Base-by-base conservation (phyloP, 2,113 vertebrate species). In the Pycnonotus jocosus region DNA sequence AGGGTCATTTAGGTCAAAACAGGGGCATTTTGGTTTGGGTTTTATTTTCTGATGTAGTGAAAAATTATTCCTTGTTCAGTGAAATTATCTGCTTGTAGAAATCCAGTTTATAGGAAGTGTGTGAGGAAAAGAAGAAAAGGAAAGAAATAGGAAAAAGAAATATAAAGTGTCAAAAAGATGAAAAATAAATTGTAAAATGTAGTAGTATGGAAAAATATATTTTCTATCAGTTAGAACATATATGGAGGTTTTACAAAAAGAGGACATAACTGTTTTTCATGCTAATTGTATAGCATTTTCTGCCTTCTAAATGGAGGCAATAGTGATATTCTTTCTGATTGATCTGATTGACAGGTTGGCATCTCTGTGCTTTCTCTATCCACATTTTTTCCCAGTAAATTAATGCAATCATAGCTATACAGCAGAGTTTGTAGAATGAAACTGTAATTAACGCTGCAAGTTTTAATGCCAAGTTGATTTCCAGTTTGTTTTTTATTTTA, bases 161-260 rank as follows among this genome's bases (percentile, higher is more conserved):
- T 81, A 58, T 57, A 93, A 88, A 30, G 16, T 10, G 18, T 73
- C 12, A 82, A 93, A 82, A 54, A 37, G 8, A 53, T 47, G 1
- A 87, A 91, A 51, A 64, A 91, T 44, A 30, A 72, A 42, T 54
- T 60, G 15, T 48, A 87, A 92, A 92, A 76, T 65, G n/a, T 37
- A 85, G 71, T 82, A 84, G 15, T 78, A 54, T 86, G 57, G 40
- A 94, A 95, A 94, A 95, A 79, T 86, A 40, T 93, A 69, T 96
- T 96, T 97, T 95, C 81, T 93, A 57, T 85, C 76, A 35, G 44
- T 96, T 72, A 90, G 62, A 95, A 91, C 68, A 70, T 54, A 86
- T 95, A 71, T 86, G 65, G 81, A 92, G 15, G 30, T 87, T 94
- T 95, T 79, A 57, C 66, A 90, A 65, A 89, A 81, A 74, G 88